A percentile compares a stretch with the other conserved stretches of the same genome.
phyloP scores from a whole-genome alignment of 2,113 vertebrate genomes.

The Clarias batrachus region DNA sequence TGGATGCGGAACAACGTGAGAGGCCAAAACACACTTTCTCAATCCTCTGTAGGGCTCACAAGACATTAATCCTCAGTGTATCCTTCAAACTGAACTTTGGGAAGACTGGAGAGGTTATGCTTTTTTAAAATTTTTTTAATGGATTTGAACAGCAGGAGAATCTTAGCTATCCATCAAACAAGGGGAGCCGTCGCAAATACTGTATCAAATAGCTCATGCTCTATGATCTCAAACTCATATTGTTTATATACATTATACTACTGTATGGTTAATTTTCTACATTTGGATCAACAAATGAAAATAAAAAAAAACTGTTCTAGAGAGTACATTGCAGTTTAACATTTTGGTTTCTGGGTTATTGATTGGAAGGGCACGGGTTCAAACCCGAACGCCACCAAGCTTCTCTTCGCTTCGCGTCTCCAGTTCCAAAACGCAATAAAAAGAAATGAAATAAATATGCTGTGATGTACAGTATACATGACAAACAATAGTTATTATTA shows the following conservation, averaged over 20 bases:
- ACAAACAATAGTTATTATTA: too few species aligned
- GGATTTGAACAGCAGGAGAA: not conserved
- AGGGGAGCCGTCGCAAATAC: not conserved
- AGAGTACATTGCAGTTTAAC: too few species aligned
- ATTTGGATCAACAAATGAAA: not conserved
- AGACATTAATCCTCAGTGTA: not conserved
- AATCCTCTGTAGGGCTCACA: not conserved
- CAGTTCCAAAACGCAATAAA: too few species aligned
- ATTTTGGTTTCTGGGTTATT: too few species aligned
- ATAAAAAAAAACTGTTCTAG: too few species aligned
- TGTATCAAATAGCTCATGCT: not conserved
- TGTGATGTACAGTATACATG: too few species aligned
- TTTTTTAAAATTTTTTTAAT: too few species aligned
- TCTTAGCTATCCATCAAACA: not conserved
- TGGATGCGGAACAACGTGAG: slow-evolving; percentile 9
- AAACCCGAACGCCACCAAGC: too few species aligned
- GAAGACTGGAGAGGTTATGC: not conserved
- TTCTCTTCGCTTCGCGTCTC: too few species aligned
- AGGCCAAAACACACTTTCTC: not conserved
- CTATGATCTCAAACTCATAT: not conserved
- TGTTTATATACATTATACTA: too few species aligned
- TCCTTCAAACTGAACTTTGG: not conserved
- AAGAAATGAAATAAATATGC: too few species aligned
- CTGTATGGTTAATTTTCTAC: not conserved
- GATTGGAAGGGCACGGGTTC: too few species aligned